Conservation (phyloP, 2,888 invertebrate genomes). For the Drosophila kuntzei region DNA sequence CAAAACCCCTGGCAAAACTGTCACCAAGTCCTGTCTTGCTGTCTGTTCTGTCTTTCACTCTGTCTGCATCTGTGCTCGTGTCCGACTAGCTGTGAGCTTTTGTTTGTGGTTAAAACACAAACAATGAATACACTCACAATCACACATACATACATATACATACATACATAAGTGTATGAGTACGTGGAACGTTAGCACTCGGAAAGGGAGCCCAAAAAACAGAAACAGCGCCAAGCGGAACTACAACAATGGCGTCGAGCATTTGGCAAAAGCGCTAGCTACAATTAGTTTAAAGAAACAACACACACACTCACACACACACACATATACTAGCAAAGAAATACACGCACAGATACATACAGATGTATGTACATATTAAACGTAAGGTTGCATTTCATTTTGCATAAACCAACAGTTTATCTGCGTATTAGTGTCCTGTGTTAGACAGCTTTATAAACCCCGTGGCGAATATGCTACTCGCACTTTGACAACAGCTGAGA, state of each 20-base stretch:
- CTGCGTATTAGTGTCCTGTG: conserved; percentile 43
- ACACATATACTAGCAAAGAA: no score
- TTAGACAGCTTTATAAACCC: conserved; percentile 58
- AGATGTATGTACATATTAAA: conserved; percentile 1
- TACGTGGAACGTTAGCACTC: conserved; percentile 34
- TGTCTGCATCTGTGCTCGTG: conserved; percentile 45
- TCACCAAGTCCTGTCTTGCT: conserved; percentile 47
- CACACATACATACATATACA: conserved; percentile 15
- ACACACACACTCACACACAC: conserved; percentile 22
- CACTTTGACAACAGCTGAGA: conserved; percentile 18
- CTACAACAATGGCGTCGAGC: conserved; percentile 53
- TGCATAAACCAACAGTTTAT: conserved; percentile 67
- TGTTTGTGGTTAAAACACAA: conserved; percentile 60
- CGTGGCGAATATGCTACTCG: conserved; percentile 40
- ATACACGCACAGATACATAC: conserved; percentile 7
- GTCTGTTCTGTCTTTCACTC: conserved; percentile 21
- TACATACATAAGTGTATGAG: conserved; percentile 7
- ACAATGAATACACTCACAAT: conserved; percentile 47
- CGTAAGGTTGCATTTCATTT: conserved; percentile 35
- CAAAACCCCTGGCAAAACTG: conserved; percentile 39
- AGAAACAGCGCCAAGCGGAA: conserved; percentile 37
- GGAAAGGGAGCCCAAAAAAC: conserved; percentile 28
- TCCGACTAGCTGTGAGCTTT: conserved; percentile 35
- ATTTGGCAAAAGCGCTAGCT: conserved; percentile 62
- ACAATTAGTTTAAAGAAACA: conserved; percentile 73